Base-by-base conservation (phyloP, 1,140 invertebrate genomes). In the Atopsyche davidsoni region DNA sequence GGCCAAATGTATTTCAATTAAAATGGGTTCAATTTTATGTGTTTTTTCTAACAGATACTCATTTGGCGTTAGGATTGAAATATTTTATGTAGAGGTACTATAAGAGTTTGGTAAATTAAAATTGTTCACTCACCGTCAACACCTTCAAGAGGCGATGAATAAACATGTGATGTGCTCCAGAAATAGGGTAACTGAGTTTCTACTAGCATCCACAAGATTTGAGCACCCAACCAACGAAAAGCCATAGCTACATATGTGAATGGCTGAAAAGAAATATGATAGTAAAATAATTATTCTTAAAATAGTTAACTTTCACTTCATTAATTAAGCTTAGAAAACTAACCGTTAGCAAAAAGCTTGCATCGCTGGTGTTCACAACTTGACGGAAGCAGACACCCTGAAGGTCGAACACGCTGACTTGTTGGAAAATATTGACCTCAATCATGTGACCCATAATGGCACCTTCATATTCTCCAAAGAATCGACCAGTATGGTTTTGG, bases 401-500 rank as follows among this genome's bases (percentile, higher is more conserved):
- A 63, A 90, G 92, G 65, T 96, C 90, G 63, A 85, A 92, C 21
- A 93, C 79, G 6, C 80, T 78, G 3, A 90, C 79, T 55, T 80
- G 78, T 53, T 85, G 79, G 62, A 82, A 96, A 36, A 92, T 82
- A 9, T 79, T 75, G 36, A 81, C 76, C 1, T 81, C 65, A 9
- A 93, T 73, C 72, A 95, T 81, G 0, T 81, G 80, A 41, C 83
- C 72, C 77, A 96, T 84, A 2, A 93, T 78, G 17, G 83, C 80
- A 11, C 84, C 83, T 58, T 93, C 83, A 16, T 90, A 66, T 47
- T 85, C 82, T 0, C 92, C 92, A 69, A 94, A 92, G 70, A 95
- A 96, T 58, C 73, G 70, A 0, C 89, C 89, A 0, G 85, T 86
- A 31, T 86, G 73, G 11, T 81, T 77, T 18, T 77, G 65, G 13